Base-by-base conservation (phyloP, 2,797 vertebrate species). In the Lates japonicus region DNA sequence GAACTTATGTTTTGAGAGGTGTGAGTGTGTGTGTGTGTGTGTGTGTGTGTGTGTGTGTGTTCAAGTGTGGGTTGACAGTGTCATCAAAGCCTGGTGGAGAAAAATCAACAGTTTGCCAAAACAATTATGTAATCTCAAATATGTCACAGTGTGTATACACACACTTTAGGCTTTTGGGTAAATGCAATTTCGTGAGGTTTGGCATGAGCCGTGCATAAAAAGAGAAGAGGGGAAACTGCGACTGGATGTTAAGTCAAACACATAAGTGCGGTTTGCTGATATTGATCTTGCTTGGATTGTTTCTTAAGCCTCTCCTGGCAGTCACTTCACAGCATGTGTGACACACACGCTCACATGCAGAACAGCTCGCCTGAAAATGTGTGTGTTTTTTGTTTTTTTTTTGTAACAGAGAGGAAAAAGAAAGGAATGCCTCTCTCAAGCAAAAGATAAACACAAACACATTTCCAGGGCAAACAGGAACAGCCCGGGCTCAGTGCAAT, bases 391-490 rank as follows among this genome's bases (percentile, higher is more conserved):
- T 62, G 66, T 72, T 63, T 55, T 70, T 88, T 88, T 89, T 91
- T 85, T 87, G 81, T 85, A 77, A 88, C 52, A 61, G 65, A 70
- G 64, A 29, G 78, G 74, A 87, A 80, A 90, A 87, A 90, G 87
- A 90, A 90, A 91, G 90, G 85, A 84, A 91, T 90, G 89, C 88
- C 85, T 90, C 86, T 93, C 89, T 87, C 80, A 77, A 88, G 88
- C 87, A 91, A 87, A 84, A 88, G 89, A 95, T 94, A 94, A 94
- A 95, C 91, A 94, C 93, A 93, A 93, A 92, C 91, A 92, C 91
- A 93, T 94, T 95, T 94, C 85, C 88, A 92, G 92, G 92, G 92
- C 92, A 94, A 93, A 95, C 91, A 92, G 82, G 91, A 95, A 93
- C 89, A 90, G 90, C 87, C 86, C 74, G 75, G 90, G 87, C 92